Base-by-base conservation (phyloP, 2,113 vertebrate species). In the Pelecanoides urinatrix region DNA sequence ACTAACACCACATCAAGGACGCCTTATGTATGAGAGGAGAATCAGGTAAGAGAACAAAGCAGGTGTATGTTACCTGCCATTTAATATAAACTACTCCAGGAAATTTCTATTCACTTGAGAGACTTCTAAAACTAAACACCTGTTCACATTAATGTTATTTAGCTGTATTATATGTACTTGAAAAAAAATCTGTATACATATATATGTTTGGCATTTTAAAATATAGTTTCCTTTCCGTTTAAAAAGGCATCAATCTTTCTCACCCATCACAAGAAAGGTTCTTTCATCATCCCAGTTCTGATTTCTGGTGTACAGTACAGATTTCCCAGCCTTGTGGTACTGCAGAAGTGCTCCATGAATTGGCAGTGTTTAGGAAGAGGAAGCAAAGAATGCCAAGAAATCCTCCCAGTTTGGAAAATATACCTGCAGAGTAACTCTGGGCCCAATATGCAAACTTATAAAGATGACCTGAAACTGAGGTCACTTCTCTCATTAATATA, bases 131-230 rank as follows among this genome's bases (percentile, higher is more conserved):
- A 80, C 44, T 90, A 86, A 95, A 76, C 72, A 96, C 40, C 71
- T 89, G 76, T 52, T 97, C 81, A 96, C 55, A 89, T 94, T 92
- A 73, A 95, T 97, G 96, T 95, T 91, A 87, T 96, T 96, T 52
- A 71, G 62, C 44, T 74, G 8, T 86, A 96, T 88, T 94, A 67
- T 71, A 86, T 88, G 75, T 80, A 77, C 16, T 76, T 68, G 34
- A 21, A 76, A 93, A 77, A 58, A 58, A 34, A 14, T 49, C 19
- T 63, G 11, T 12, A 38, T 22, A 49, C 2, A 3, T 40, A 17
- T 53, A 7, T 74, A 10, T 32, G 83, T 95, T 62, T 68, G 81
- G 53, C 34, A 78, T 96, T 96, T 97, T 89, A 96, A 98, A 91
- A 77, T 85, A 95, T 6, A 94, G 71, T 67, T 96, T 91, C 5